Percentiles rank a stretch among this genome's conserved stretches.
These are phyloP conservation scores for Hydroisotoma schaefferi DNA, from an alignment of 2,888 invertebrate genomes.

Conservation along the genomic window DNA sequence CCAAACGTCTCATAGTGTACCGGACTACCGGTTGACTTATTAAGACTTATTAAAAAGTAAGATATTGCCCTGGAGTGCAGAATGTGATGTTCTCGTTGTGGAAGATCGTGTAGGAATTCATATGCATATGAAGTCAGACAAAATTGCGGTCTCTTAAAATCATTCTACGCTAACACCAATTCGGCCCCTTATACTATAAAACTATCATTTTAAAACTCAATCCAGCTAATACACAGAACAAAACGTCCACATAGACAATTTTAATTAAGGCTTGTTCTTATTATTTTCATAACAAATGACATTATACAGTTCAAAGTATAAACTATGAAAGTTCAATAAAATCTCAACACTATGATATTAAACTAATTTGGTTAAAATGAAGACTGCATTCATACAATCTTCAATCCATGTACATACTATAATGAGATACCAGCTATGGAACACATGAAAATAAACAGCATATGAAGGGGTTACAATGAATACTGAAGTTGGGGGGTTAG, in stretches of 20 bases:
- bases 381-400: slow-evolving; percentile 12
- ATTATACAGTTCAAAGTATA: slow-evolving; percentile 15
- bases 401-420: neutral
- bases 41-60: neutral
- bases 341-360: slow-evolving; percentile 10
- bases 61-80: slow-evolving; percentile 16
- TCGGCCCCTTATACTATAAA: too few relatives aligned
- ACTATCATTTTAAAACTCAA: too few relatives aligned
- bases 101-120: too few relatives aligned
- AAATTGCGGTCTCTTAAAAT: too few relatives aligned
- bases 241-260: slow-evolving; percentile 4
- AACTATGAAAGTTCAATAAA: slow-evolving; percentile 21
- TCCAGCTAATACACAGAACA: neutral
- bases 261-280: slow-evolving; percentile 12
- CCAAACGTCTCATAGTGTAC: too few relatives aligned
- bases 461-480: slow-evolving; percentile 6
- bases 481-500: slow-evolving; percentile 10
- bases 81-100: slow-evolving; percentile 29
- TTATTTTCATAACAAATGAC: slow-evolving; percentile 10
- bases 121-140: too few relatives aligned
- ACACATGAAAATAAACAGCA: slow-evolving; percentile 13
- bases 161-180: too few relatives aligned
- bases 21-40: too few relatives aligned
- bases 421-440: slow-evolving; percentile 7
- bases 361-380: slow-evolving; percentile 6